Evolutionary conservation across 2,888 invertebrate species (phyloP).

Genomic region (Amorpha juglandis): DNA sequence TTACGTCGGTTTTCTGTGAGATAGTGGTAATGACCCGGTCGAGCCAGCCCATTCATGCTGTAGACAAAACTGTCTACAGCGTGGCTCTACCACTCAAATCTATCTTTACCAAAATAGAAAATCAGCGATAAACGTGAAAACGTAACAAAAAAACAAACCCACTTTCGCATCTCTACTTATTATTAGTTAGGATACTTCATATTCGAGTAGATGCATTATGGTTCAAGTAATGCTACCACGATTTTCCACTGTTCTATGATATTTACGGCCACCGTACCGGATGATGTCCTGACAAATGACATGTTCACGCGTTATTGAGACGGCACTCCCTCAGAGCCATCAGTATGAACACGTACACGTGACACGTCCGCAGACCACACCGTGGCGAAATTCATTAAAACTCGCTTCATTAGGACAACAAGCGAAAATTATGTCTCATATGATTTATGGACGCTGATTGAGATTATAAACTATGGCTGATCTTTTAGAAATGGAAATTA

Average conservation of each 20-base stretch:
- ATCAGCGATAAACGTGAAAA: too few relatives aligned
- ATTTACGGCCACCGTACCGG: slow-evolving; percentile 64
- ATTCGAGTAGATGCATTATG: background rate
- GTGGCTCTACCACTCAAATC: too few relatives aligned
- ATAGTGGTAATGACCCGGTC: too few relatives aligned
- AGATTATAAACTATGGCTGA: background rate
- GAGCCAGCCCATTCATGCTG: too few relatives aligned
- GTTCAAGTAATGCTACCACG: background rate
- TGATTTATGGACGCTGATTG: slow-evolving; percentile 44
- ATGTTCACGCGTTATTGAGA: slow-evolving; percentile 77
- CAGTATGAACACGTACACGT: slow-evolving; percentile 58
- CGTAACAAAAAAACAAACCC: too few relatives aligned
- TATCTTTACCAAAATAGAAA: too few relatives aligned
- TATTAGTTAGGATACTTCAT: too few relatives aligned
- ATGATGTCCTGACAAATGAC: slow-evolving; percentile 77
- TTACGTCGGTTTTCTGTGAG: too few relatives aligned
- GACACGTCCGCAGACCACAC: slow-evolving; percentile 65
- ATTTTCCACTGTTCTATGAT: background rate
- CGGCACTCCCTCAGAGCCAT: slow-evolving; percentile 63
- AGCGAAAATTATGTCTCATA: slow-evolving; percentile 35
- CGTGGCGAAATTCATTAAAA: slow-evolving; percentile 54
- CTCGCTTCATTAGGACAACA: slow-evolving; percentile 41
- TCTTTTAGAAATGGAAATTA: background rate
- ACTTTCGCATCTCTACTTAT: too few relatives aligned
- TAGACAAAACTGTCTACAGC: too few relatives aligned